Evolutionary conservation across 2,797 vertebrate genomes (phyloP), one percentile per base, ranked within the genome.

Genomic region (Lepilemur ruficaudatus): DNA sequence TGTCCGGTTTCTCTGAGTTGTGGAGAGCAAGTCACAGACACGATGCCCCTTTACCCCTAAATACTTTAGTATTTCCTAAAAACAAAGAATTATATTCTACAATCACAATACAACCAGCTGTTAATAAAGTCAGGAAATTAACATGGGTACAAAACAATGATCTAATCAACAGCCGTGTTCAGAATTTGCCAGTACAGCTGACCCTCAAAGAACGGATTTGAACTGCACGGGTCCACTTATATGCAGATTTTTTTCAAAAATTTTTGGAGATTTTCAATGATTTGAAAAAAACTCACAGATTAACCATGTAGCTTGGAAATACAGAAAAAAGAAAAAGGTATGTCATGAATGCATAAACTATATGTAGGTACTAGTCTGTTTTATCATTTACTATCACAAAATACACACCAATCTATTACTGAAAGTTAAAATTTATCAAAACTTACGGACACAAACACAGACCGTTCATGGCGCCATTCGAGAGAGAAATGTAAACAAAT

Each of bases 111-210:
- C 70, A 67, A 35, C 23, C 6, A 79, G 35, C 30, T 9, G 30
- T 32, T 65, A 67, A 50, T 65, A 67, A 50, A 13, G 48, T 22
- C 28, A 80, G 61, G 63, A 79, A 17, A 20, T 46, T 15, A 80
- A 25, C n/a, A 4, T 2, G 0, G 28, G 5, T 7, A 23, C 28
- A 30, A 59, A 46, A 5, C 46, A 5, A 7, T 23, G 38, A 8
- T 38, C 63, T 5, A 15, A 17, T 7, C 30, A 15, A 9, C 41
- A 38, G 80, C 4, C 46, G 14, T 30, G 10, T n/a, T 28, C 48
- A 32, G 22, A 61, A 41, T 55, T 48, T 38, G 61, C 52, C 15
- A 7, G 4, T 25, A 7, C 1, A 7, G 10, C 11, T n/a, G 10
- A 20, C 73, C 73, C 73, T 48, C 32, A 5, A 48, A 48, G 17